Evolutionary conservation across 2,113 vertebrate species (phyloP).

Genomic region (Rostratula benghalensis): DNA sequence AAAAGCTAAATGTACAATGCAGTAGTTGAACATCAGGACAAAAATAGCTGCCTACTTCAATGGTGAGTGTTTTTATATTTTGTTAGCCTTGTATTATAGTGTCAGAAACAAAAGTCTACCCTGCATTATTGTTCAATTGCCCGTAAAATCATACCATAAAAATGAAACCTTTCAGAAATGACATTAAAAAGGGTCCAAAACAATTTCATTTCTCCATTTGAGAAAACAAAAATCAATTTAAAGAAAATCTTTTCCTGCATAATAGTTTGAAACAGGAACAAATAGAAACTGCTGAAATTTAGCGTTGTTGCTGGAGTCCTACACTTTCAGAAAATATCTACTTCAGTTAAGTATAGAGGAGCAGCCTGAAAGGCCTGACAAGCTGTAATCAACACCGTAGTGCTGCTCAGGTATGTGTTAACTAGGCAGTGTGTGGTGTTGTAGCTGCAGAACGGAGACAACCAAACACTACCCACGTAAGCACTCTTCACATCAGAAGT

Average conservation of each 20-base stretch:
- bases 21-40: not conserved
- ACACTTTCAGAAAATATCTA: not conserved
- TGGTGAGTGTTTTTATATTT: not conserved
- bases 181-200: not conserved
- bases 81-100: not conserved
- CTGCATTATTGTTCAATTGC: not conserved
- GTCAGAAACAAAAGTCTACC: not conserved
- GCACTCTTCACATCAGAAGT: not conserved
- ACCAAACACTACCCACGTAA: not conserved
- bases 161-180: not conserved
- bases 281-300: not conserved
- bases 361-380: not conserved
- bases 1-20: not conserved
- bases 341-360: not conserved
- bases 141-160: not conserved
- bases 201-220: not conserved
- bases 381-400: not conserved
- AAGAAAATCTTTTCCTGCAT: not conserved
- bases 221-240: not conserved
- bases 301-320: not conserved
- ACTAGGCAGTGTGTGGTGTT: not conserved
- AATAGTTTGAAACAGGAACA: not conserved
- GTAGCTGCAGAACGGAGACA: not conserved
- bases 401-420: not conserved
- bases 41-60: not conserved